phyloP scores from a whole-genome alignment of 2,888 invertebrate genomes.

The Acanthosepion lycidas region DNA sequence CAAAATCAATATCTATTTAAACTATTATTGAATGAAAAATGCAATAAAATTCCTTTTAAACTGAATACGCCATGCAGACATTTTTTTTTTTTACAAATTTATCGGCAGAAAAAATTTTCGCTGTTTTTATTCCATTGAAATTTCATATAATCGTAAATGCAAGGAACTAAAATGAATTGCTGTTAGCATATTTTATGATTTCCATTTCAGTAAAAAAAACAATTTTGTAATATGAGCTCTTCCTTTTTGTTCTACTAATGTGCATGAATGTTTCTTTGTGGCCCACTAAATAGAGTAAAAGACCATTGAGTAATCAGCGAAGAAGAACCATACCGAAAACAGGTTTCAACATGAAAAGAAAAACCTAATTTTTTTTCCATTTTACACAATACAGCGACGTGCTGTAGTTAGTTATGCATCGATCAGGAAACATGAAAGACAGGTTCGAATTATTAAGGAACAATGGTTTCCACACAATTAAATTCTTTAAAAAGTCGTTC shows the following conservation, averaged over 20 bases:
- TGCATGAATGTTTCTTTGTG: background rate
- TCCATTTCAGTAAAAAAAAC: background rate
- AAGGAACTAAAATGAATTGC: background rate
- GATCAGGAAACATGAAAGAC: background rate
- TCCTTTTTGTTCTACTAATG: background rate
- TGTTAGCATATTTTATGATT: conserved; percentile 1
- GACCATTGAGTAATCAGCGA: background rate
- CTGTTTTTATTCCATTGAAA: background rate
- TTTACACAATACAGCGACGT: background rate
- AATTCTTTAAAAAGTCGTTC: background rate
- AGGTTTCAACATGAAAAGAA: background rate
- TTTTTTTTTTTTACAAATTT: background rate
- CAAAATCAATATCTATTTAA: background rate
- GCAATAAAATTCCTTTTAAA: conserved; percentile 4
- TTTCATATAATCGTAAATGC: background rate
- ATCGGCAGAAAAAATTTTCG: background rate
- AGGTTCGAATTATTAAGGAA: background rate
- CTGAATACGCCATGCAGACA: background rate
- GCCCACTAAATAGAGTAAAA: background rate
- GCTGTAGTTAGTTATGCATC: background rate
- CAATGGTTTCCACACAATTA: background rate
- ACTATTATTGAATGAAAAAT: background rate
- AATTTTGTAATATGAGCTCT: background rate
- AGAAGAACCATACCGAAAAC: background rate
- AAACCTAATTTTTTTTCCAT: background rate